Evolutionary conservation across 2,113 vertebrate genomes (phyloP).

Genomic region (Zeus faber): DNA sequence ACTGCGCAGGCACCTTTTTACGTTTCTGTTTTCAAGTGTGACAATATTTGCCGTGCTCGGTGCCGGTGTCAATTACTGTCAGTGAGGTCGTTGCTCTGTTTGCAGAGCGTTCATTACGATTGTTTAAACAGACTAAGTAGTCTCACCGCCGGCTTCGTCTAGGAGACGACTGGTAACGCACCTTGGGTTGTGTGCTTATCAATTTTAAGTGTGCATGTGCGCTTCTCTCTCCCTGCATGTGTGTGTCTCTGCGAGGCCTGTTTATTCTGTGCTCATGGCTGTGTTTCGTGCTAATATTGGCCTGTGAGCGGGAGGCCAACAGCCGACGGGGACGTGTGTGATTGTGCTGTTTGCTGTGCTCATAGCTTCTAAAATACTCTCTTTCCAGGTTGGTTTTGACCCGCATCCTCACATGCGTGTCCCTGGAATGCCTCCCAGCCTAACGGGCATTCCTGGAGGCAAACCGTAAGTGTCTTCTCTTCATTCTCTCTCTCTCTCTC

Average conservation of each 20-base stretch:
- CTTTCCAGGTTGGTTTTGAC: slow-evolving; percentile 88
- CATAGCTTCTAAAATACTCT: slow-evolving; percentile 23
- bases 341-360: slow-evolving; percentile 39
- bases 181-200: too few relatives aligned
- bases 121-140: slow-evolving; percentile 64
- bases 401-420: slow-evolving; percentile 92
- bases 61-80: slow-evolving; percentile 21
- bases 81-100: slow-evolving; percentile 53
- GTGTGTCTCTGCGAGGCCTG: slow-evolving; percentile 38
- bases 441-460: slow-evolving; percentile 91
- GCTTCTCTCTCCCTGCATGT: too few relatives aligned
- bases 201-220: too few relatives aligned
- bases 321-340: slow-evolving; percentile 21
- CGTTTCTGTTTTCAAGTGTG: background rate
- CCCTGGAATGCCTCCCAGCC: slow-evolving; percentile 86
- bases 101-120: slow-evolving; percentile 55
- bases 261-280: slow-evolving; percentile 47
- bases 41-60: background rate
- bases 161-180: too few relatives aligned
- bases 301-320: background rate
- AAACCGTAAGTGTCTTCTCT: slow-evolving; percentile 87
- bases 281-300: slow-evolving; percentile 30
- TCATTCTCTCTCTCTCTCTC: background rate
- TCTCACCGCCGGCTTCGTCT: too few relatives aligned
- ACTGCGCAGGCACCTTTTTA: background rate